Conservation (phyloP, 2,113 vertebrate genomes). For the Zosterops borbonicus region DNA sequence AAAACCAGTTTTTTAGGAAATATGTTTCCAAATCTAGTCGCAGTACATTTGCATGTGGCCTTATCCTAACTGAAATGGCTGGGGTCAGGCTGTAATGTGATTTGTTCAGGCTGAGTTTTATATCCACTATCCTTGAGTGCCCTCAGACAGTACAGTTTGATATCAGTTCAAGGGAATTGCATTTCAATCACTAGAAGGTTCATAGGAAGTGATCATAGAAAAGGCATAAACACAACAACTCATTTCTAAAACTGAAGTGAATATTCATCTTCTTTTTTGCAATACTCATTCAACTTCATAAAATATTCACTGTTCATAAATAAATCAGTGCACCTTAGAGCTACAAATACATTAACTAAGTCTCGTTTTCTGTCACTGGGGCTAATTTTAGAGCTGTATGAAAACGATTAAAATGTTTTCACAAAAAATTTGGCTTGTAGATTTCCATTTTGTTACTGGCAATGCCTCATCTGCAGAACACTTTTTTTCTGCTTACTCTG, state of each 20-base stretch:
- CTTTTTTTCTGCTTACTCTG: not conserved
- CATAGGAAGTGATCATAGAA: conserved; percentile 13
- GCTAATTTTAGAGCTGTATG: conserved; percentile 54
- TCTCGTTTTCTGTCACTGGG: conserved; percentile 41
- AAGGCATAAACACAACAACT: not conserved
- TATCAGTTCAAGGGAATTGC: not conserved
- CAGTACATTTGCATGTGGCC: not conserved
- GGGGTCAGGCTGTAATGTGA: not conserved
- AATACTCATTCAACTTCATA: conserved; percentile 46
- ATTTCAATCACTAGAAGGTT: conserved; percentile 21
- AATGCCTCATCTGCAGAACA: not conserved
- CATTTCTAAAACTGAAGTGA: conserved; percentile 38
- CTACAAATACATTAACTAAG: conserved; percentile 52
- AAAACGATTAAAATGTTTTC: conserved; percentile 56
- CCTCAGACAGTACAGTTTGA: not conserved
- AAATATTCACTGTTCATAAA: conserved; percentile 68
- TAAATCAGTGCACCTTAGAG: conserved; percentile 50
- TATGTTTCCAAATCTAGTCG: not conserved
- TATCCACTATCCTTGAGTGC: not conserved
- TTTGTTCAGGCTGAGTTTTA: not conserved
- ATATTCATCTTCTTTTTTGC: conserved; percentile 43
- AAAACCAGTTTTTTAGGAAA: not conserved
- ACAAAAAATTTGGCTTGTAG: conserved; percentile 40
- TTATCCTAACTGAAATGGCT: not conserved
- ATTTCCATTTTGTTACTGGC: conserved; percentile 38